Conservation (phyloP, 2,888 invertebrate species). For the Melikaiella ostensackeni region DNA sequence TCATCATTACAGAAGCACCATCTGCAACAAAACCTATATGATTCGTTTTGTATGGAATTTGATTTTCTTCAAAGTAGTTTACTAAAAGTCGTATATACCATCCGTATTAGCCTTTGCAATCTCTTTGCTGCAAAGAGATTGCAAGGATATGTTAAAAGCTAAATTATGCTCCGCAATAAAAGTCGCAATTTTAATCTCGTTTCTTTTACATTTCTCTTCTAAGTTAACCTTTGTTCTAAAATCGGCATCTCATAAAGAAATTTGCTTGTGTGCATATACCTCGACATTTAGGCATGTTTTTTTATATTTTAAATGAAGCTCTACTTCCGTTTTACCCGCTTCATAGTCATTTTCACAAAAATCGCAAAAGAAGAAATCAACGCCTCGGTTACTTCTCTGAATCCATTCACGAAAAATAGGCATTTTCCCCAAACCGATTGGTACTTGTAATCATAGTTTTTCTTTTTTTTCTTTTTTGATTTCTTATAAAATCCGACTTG, state of each 20-base stretch:
- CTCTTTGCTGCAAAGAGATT: neutral
- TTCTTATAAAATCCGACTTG: too few species aligned
- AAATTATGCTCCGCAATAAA: slow-evolving; percentile 8
- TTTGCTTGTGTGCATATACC: too few species aligned
- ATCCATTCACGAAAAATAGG: neutral
- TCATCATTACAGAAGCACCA: too few species aligned
- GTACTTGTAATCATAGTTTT: neutral
- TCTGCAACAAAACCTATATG: neutral
- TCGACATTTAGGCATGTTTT: neutral
- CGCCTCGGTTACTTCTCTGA: neutral
- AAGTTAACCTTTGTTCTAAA: neutral
- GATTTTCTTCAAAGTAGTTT: neutral
- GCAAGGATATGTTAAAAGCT: neutral
- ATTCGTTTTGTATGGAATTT: slow-evolving; percentile 2
- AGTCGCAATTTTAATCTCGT: slow-evolving; percentile 9
- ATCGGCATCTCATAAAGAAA: neutral
- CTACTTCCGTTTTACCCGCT: slow-evolving; percentile 2
- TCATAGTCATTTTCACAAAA: slow-evolving; percentile 1
- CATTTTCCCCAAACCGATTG: neutral
- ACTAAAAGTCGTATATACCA: neutral
- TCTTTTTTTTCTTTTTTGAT: neutral
- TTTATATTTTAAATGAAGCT: slow-evolving; percentile 8
- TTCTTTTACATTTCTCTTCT: neutral
- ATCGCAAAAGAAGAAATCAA: neutral
- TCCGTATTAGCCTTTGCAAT: neutral